Base-by-base conservation (phyloP, 1,140 invertebrate genomes). In the Cataglyphis hispanica region DNA sequence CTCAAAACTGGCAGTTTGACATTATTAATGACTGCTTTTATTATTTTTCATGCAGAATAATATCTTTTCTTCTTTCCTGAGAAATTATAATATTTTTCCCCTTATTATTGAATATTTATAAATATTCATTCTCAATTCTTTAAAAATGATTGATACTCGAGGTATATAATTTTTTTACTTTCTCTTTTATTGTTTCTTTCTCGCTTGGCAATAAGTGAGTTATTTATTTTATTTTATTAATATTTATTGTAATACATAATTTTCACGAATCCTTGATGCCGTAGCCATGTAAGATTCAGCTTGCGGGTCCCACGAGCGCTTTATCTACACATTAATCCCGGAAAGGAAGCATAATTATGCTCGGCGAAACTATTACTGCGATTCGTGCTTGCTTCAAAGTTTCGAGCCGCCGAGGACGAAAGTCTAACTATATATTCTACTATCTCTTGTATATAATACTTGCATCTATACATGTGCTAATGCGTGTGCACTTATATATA, bases 261-360 rank as follows among this genome's bases (percentile, higher is more conserved):
- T 43, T 40, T 72, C 37, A 25, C 34, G 1, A 69, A 40, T 74
- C 7, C 56, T 37, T 5, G 37, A 37, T 19, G 37, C 37, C 53
- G 13, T 22, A 40, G 53, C 53, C 37, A 58, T 58, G 31, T 74
- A 74, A 60, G n/a, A 64, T 25, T 40, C 72, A 60, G 16, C 25
- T 66, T 75, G 56, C 43, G 72, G 40, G 25, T 43, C 27, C 22
- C n/a, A 43, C 40, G 22, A 80, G 67, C 50, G 90, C 83, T 92
- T 92, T 92, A 92, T 91, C 90, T 88, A 86, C 87, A 89, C 91
- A 94, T 94, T 94, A 93, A 92, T 87, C 83, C 86, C 85, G 91
- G 90, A 93, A 93, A 91, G 88, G 88, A 89, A 90, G 89, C 88
- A 93, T 93, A 94, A 94, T 93, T 94, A 93, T 92, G 89, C 91